A percentile compares a stretch with the other conserved stretches of the same genome.
phyloP scores from a whole-genome alignment of 1,140 invertebrate genomes.

The Neodiprion fabricii region DNA sequence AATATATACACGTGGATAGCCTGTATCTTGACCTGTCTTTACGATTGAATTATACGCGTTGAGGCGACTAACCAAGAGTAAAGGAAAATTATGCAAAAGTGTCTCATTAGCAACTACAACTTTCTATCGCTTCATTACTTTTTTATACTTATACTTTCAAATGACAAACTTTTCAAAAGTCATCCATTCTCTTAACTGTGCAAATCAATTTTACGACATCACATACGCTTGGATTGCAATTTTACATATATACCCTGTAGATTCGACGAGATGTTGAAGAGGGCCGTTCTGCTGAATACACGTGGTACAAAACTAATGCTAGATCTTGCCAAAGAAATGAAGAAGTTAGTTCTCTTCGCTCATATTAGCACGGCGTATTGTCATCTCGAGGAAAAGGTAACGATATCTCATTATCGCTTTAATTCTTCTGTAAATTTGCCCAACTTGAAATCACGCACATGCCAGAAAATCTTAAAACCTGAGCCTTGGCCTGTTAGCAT shows the following conservation, averaged over 20 bases:
- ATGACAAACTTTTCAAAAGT: too few species aligned
- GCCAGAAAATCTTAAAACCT: neutral
- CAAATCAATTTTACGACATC: too few species aligned
- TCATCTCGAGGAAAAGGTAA: slow-evolving; percentile 63
- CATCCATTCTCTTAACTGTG: too few species aligned
- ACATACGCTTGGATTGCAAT: neutral
- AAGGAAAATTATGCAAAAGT: too few species aligned
- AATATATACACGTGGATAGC: too few species aligned
- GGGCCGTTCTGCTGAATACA: slow-evolving; percentile 77
- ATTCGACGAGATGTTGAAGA: slow-evolving; percentile 78
- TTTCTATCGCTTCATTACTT: neutral
- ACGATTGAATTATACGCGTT: too few species aligned
- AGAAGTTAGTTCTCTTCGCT: slow-evolving; percentile 69
- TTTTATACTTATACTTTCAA: too few species aligned
- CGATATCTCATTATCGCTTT: neutral
- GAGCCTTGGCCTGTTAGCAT: neutral
- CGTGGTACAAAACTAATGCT: slow-evolving; percentile 77
- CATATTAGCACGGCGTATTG: slow-evolving; percentile 73
- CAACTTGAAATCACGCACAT: slow-evolving; percentile 9
- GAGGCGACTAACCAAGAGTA: too few species aligned
- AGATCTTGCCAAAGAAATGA: slow-evolving; percentile 77
- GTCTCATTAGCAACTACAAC: too few species aligned
- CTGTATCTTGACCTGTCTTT: too few species aligned
- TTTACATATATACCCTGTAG: slow-evolving; percentile 44
- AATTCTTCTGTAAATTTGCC: slow-evolving; percentile 11